Percentiles rank a stretch among this genome's conserved stretches.
Conservation (phyloP, 2,888 invertebrate species). For the Pterobdella sp. region DNA sequence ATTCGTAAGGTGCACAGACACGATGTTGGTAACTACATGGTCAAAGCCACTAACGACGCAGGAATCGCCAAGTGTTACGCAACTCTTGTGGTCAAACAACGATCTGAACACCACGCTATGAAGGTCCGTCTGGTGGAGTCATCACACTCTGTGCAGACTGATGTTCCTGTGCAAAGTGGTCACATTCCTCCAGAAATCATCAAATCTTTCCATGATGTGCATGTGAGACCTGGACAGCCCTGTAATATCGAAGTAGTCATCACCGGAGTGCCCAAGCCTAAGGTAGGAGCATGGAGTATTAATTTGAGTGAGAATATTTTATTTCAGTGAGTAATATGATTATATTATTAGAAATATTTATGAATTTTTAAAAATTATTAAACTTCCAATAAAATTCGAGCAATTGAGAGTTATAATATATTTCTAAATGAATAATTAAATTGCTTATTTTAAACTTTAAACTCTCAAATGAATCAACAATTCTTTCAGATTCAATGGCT, state of each 20-base stretch:
- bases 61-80: conserved; percentile 76
- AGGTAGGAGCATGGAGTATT: conserved; percentile 57
- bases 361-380: too few relatives aligned
- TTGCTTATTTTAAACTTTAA: background rate
- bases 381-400: too few relatives aligned
- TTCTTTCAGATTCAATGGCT: conserved; percentile 62
- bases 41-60: conserved; percentile 64
- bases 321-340: too few relatives aligned
- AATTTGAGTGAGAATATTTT: too few relatives aligned
- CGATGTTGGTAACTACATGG: conserved; percentile 71
- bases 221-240: conserved; percentile 45
- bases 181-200: conserved; percentile 48
- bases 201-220: conserved; percentile 46
- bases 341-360: too few relatives aligned
- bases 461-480: background rate
- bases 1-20: conserved; percentile 61
- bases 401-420: too few relatives aligned
- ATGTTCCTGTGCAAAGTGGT: conserved; percentile 27
- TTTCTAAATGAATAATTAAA: background rate
- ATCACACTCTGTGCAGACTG: conserved; percentile 31
- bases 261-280: conserved; percentile 66
- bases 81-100: conserved; percentile 59
- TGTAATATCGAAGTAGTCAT: conserved; percentile 48
- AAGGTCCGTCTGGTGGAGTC: conserved; percentile 36
- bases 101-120: conserved; percentile 33